Percentiles rank a stretch among this genome's conserved stretches.
phyloP scores from a whole-genome alignment of 2,113 vertebrate genomes.

The Anhinga rufa region DNA sequence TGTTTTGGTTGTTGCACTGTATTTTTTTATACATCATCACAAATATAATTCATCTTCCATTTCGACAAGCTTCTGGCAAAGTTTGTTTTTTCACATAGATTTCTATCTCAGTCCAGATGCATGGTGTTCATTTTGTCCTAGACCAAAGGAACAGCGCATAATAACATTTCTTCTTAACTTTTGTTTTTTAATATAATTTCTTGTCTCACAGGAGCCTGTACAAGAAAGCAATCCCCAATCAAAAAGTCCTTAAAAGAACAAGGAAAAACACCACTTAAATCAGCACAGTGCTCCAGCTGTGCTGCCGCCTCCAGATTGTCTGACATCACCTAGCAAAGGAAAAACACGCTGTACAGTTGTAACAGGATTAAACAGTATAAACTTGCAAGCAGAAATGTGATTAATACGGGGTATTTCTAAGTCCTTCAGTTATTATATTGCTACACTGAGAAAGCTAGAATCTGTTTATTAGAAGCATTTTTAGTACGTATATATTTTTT shows the following conservation, averaged over 20 bases:
- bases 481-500: background rate
- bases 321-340: background rate
- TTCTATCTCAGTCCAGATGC: background rate
- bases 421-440: background rate
- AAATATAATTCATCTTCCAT: background rate
- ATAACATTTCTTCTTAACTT: background rate
- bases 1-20: background rate
- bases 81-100: background rate
- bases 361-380: slow-evolving; percentile 34
- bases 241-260: background rate
- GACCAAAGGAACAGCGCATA: background rate
- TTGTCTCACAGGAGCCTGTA: background rate
- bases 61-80: background rate
- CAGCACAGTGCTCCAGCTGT: background rate
- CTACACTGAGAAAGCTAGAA: background rate
- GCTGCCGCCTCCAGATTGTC: background rate
- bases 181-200: background rate
- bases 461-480: slow-evolving; percentile 16
- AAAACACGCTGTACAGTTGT: background rate
- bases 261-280: background rate
- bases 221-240: background rate
- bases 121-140: background rate
- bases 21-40: background rate
- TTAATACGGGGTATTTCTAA: background rate
- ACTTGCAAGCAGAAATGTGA: slow-evolving; percentile 40